Evolutionary conservation across 2,797 vertebrate species (phyloP), one percentile per base, ranked within the genome.

Genomic region (Lophura swinhoii): DNA sequence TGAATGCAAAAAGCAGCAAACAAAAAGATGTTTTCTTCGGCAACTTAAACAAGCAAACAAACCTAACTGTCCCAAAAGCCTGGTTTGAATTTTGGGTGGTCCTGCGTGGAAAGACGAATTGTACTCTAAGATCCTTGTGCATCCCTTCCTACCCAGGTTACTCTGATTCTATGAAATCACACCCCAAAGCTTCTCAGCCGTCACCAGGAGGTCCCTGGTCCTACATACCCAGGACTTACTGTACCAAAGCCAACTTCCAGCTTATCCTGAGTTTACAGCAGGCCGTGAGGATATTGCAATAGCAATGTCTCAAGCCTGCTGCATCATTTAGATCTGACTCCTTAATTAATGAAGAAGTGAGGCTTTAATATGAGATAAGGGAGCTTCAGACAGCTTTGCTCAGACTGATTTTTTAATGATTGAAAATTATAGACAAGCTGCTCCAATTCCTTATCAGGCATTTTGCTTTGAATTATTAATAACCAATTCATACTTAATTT

Each of bases 401-500:
- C 51, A 69, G 66, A 28, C 64, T 95, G 77, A 94, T 90, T 49
- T 93, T 92, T 94, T 90, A 93, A 85, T 88, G 77, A 31, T 21
- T 91, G 26, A 72, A 94, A 88, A 87, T 84, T 71, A 95, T n/a
- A 82, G 90, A 94, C 77, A 94, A 90, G 84, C 75, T 93, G 37
- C 62, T 96, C 10, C 63, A 66, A 41, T 84, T 94, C 85, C 84
- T 93, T 95, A 87, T 88, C 86, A 73, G 81, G 60, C 41, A 69
- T 83, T 93, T 91, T 73, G 46, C 84, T 93, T 85, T 93, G 64
- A 91, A 93, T 96, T 96, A 96, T 91, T 96, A 94, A 96, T 92
- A 91, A 91, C 53, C 60, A 89, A 91, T 95, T 93, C 91, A 67
- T 76, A 84, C 64, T 69, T 90, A 88, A 96, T 88, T 95, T 69